Evolutionary conservation across 2,888 invertebrate genomes (phyloP).

Genomic region (Thereva nobilitata): DNA sequence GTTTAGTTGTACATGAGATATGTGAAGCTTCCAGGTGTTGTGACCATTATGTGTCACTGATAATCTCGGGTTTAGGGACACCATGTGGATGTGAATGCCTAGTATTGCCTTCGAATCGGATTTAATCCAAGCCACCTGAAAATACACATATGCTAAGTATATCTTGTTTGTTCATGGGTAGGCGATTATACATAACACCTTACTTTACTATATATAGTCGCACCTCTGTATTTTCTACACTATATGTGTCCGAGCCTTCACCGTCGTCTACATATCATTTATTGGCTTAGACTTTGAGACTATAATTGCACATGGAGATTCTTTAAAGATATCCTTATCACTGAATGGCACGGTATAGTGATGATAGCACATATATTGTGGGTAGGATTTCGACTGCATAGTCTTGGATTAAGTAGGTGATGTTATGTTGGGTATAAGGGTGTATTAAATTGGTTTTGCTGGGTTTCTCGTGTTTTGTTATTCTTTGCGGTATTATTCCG

Average conservation of each 20-base stretch:
- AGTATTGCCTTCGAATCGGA: slow-evolving; percentile 87
- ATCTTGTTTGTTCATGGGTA: slow-evolving; percentile 20
- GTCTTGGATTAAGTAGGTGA: too few species aligned
- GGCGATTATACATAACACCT: slow-evolving; percentile 36
- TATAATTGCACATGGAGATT: slow-evolving; percentile 7
- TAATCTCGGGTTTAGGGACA: slow-evolving; percentile 82
- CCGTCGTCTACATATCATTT: slow-evolving; percentile 14
- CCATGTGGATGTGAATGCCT: slow-evolving; percentile 87
- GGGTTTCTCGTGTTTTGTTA: too few species aligned
- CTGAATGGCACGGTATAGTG: slow-evolving; percentile 1
- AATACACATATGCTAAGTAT: slow-evolving; percentile 44
- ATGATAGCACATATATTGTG: too few species aligned
- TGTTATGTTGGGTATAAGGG: too few species aligned
- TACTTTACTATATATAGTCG: too few species aligned
- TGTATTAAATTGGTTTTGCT: too few species aligned
- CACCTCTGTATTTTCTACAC: too few species aligned
- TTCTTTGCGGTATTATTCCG: too few species aligned
- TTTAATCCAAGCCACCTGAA: slow-evolving; percentile 90
- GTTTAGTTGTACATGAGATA: slow-evolving; percentile 86
- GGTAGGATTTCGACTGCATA: too few species aligned
- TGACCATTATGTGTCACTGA: slow-evolving; percentile 90
- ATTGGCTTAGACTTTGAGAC: slow-evolving; percentile 25
- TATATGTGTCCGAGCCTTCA: too few species aligned
- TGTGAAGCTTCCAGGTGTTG: slow-evolving; percentile 91
- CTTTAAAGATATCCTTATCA: slow-evolving; percentile 13